Percentiles rank a stretch among this genome's conserved stretches.
Evolutionary conservation across 2,888 invertebrate genomes (phyloP).

Genomic region (Hirtodrosophila histrioides): DNA sequence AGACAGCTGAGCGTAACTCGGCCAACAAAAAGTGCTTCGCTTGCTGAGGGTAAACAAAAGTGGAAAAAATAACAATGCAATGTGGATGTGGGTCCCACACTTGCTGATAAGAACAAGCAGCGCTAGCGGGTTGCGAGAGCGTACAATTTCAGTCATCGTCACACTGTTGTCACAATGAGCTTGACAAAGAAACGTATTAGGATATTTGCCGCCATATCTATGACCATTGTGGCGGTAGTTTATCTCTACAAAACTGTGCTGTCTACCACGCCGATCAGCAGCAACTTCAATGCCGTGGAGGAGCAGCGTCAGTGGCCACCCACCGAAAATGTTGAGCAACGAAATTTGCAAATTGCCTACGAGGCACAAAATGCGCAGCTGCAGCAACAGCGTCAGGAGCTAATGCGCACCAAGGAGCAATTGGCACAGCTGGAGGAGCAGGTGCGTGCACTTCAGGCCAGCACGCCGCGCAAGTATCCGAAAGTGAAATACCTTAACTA

Average conservation of each 20-base stretch:
- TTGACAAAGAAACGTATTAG: constrained; percentile 63
- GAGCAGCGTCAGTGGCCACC: constrained; percentile 61
- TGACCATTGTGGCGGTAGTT: constrained; percentile 61
- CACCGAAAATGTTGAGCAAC: constrained; percentile 51
- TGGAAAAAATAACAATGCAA: constrained; percentile 58
- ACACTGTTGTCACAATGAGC: constrained; percentile 50
- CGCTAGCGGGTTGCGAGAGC: constrained; percentile 25
- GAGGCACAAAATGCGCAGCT: constrained; percentile 65
- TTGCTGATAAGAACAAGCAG: constrained; percentile 65
- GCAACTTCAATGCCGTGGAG: constrained; percentile 31
- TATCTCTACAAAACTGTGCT: constrained; percentile 71
- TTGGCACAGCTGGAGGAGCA: constrained; percentile 90
- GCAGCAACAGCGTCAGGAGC: constrained; percentile 82
- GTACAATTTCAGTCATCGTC: constrained; percentile 28
- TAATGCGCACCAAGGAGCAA: constrained; percentile 87
- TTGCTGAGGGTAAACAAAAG: constrained; percentile 48
- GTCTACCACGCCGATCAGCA: neutral
- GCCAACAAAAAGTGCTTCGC: constrained; percentile 19
- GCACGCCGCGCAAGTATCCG: constrained; percentile 93
- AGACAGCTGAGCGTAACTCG: constrained; percentile 41
- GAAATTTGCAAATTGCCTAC: constrained; percentile 59
- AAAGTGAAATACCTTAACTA: constrained; percentile 96
- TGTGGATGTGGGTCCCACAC: constrained; percentile 57
- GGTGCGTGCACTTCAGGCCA: constrained; percentile 89
- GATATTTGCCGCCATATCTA: constrained; percentile 48